Base-by-base conservation (phyloP, 1,140 invertebrate genomes). In the Melipona quadrifasciata region DNA sequence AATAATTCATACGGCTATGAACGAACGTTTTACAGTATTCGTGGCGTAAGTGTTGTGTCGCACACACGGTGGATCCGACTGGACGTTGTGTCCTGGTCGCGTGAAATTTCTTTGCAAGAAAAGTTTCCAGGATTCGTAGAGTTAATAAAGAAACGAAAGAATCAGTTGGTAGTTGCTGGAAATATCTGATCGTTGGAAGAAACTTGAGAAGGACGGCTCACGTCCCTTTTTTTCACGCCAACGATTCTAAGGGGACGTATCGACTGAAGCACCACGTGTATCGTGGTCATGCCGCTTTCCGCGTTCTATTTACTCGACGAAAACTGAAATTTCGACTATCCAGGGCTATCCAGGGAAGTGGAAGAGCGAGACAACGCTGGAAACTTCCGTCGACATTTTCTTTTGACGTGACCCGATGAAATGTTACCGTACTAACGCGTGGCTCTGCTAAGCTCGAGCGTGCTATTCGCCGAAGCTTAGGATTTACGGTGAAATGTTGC, bases 1-100 rank as follows among this genome's bases (percentile, higher is more conserved):
- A 84, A 79, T 79, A 78, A 71, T 84, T 84, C 76, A 61, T 71
- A 31, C 21, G 24, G 5, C 61, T 61, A 61, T 58, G 14, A n/a
- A 27, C 8, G 74, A 83, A 34, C 27, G 24, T 83, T 83, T 81
- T 57, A 27, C 5, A 31, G 19, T 31, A 31, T 67, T 71, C 65
- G 39, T 24, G 14, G 16, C 39, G 31, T 58, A 47, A 82, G 67
- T 57, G 53, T 76, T 51, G 17, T 51, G 17, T 47, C 39, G 39
- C 27, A 53, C 34, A 11, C 21, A 14, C 5, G 17, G 1, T 27
- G 21, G 58, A n/a, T 55, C 4, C 24, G 19, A 16, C 19, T 53
- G 31, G n/a, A 27, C 57, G 47, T 55, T 0, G 31, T 8, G 12
- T 16, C 24, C 31, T 61, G n/a, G 3, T 51, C 58, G 34, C 53